Evolutionary conservation across 2,113 vertebrate species (phyloP), one percentile per base, ranked within the genome.

Genomic region (Edolisoma coerulescens): DNA sequence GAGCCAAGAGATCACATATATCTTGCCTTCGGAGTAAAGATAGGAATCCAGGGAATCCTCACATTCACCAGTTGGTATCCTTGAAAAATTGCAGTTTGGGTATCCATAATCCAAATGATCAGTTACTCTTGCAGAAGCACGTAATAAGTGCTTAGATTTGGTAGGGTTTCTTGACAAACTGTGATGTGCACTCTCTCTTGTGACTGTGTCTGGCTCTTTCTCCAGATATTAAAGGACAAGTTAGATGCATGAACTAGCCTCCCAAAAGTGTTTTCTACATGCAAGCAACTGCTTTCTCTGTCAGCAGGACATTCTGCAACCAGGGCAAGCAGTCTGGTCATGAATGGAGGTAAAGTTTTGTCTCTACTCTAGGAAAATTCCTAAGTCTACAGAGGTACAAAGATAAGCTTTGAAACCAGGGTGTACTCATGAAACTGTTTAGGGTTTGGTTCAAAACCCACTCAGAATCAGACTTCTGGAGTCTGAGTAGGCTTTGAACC

Each of bases 1-100:
- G 35, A 85, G 14, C 10, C 86, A n/a, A 37, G 6, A 71, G 57
- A 37, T 6, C 27, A 33, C 5, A 6, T 7, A 67, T 0, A 1
- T n/a, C 88, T 89, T 52, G 8, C 32, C n/a, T 83, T 80, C 63
- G 64, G 20, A 68, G 18, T 64, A 54, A 76, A 61, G 53, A 42
- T 6, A 6, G 19, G 69, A 76, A 32, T 23, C 5, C 11, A 70
- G 23, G 37, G 7, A 86, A 84, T 35, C 13, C 5, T 73, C n/a
- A 49, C 12, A n/a, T 69, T 84, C 35, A 44, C 41, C 19, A 35
- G 11, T 0, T 41, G 16, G 8, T 11, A 2, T 47, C 32, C 49
- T 70, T 68, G 41, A 86, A 67, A 87, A 83, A 49, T 52, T 54
- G 27, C 5, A 4, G 1, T 71, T 82, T 2, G 3, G 12, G 4